Conservation (phyloP, 2,113 vertebrate species). For the Epinephelus cyanopodus region DNA sequence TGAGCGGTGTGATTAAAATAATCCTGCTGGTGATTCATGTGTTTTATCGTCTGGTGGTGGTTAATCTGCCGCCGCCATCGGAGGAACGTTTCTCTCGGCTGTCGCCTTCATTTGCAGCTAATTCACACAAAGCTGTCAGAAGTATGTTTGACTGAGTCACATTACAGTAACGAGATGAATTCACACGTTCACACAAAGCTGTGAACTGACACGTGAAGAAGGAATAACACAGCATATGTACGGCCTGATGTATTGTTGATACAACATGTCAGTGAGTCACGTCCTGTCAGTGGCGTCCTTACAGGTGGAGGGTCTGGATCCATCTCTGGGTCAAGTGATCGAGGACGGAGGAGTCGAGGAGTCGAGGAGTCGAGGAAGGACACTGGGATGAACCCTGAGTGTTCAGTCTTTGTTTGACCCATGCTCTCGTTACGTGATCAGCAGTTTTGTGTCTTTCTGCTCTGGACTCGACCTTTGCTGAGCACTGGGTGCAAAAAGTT, state of each 20-base stretch:
- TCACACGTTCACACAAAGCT: slow-evolving; percentile 17
- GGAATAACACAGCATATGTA: neutral
- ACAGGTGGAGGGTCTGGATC: no score
- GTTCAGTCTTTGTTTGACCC: no score
- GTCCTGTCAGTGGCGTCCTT: no score
- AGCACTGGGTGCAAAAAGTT: no score
- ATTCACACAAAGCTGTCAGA: slow-evolving; percentile 21
- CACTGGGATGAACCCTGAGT: no score
- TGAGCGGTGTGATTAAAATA: neutral
- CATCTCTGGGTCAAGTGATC: no score
- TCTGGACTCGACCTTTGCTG: no score
- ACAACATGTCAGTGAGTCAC: no score
- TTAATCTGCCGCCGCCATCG: slow-evolving; percentile 27
- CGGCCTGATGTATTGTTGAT: neutral
- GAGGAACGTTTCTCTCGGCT: slow-evolving; percentile 31
- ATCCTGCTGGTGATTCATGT: slow-evolving; percentile 13
- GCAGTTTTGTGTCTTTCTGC: no score
- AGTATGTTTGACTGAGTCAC: slow-evolving; percentile 14
- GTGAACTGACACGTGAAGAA: neutral
- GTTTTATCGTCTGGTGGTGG: slow-evolving; percentile 5
- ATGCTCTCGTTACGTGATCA: no score
- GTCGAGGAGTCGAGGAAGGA: no score
- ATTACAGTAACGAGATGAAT: slow-evolving; percentile 26
- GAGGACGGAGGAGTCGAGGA: no score
- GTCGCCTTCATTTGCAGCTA: slow-evolving; percentile 22